Base-by-base conservation (phyloP, 2,888 invertebrate species). In the Protodeltote pygarga region DNA sequence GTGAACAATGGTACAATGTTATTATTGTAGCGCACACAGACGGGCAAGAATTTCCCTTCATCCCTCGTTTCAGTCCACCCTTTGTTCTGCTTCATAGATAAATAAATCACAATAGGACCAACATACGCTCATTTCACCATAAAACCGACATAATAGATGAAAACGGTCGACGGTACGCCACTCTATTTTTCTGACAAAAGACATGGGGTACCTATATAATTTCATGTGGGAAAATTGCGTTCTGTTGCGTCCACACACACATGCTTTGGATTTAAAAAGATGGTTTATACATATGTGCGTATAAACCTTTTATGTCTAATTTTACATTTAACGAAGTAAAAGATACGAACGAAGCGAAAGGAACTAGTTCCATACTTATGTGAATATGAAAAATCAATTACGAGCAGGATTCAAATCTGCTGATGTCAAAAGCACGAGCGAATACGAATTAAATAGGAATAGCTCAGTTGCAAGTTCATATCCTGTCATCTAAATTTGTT, bases 91-190 rank as follows among this genome's bases (percentile, higher is more conserved):
- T 17, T 33, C 29, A 32, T 42, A 42, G 42, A 57, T 50, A 48
- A 58, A 57, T 51, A 57, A 52, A 57, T 55, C 47, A 66, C 60
- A 63, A 65, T 60, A 48, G 53, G 39, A 31, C 33, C 28, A 45
- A 40, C 34, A 42, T 37, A 47, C 31, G 41, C 45, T 52, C 46
- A 49, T 55, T 52, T 55, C 41, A 42, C 53, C 28, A 65, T 63
- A 63, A 66, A 65, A 57, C 46, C 45, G 34, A 33, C 29, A 48
- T 57, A 57, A 57, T 57, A 60, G 57, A 66, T 66, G 53, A 60
- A 66, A 50, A 49, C 42, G 34, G 42, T 42, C 47, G 21, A 55
- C 10, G 35, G 48, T 37, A 37, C 34, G 28, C 32, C 47, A 51
- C 39, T 45, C 51, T 44, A 52, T 50, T 44, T 46, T 28, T 42